Conservation (phyloP, 2,113 vertebrate species). For the Copsychus sechellarum region DNA sequence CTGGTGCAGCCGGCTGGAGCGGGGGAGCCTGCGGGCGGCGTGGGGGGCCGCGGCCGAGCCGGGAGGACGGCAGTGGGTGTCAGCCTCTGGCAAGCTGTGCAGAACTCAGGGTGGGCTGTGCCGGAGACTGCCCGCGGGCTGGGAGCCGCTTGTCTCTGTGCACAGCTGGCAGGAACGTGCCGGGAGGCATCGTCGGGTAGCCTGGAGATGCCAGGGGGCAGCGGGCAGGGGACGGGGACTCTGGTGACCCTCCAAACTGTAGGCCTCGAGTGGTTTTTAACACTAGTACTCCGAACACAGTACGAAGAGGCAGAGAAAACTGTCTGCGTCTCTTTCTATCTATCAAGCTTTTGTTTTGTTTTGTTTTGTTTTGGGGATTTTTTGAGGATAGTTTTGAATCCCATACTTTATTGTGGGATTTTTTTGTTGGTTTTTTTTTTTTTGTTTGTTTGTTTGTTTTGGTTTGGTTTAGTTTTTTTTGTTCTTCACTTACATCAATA, state of each 20-base stretch:
- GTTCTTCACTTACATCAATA: background rate
- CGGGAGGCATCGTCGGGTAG: background rate
- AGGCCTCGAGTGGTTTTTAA: background rate
- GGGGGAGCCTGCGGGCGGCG: background rate
- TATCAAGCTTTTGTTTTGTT: background rate
- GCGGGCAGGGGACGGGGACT: background rate
- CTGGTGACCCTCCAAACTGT: background rate
- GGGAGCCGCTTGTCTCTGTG: background rate
- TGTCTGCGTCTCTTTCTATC: background rate
- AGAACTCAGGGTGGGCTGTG: background rate
- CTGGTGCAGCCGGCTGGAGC: background rate
- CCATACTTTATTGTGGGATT: background rate
- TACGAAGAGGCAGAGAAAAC: background rate
- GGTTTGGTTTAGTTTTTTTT: too few species aligned
- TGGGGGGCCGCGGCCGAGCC: background rate
- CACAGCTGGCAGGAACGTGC: background rate
- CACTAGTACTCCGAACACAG: background rate
- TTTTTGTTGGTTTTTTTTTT: too few species aligned
- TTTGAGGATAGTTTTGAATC: background rate
- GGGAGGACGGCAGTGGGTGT: background rate
- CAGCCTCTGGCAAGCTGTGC: background rate
- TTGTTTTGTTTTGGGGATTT: background rate
- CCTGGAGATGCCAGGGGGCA: background rate
- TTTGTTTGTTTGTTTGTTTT: rapidly evolving
- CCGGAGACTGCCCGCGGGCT: background rate